A percentile compares a stretch with the other conserved stretches of the same genome.
phyloP scores from a whole-genome alignment of 2,888 invertebrate species.

The Eristalis pertinax region DNA sequence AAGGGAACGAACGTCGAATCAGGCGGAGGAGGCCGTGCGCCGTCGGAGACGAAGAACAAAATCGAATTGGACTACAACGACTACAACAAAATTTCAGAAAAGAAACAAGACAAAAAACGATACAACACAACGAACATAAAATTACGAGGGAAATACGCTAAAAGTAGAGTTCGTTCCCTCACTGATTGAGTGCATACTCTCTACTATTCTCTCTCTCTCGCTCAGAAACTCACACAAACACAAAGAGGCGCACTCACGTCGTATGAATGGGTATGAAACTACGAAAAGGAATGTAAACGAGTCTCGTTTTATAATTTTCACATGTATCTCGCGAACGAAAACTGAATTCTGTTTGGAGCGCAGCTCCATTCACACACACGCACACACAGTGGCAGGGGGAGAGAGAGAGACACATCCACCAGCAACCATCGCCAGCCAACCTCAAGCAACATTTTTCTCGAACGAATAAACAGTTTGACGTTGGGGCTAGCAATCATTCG shows the following conservation, averaged over 20 bases:
- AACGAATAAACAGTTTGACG: constrained; percentile 72
- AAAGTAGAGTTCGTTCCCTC: constrained; percentile 56
- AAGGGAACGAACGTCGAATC: constrained; percentile 26
- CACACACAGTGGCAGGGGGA: neutral
- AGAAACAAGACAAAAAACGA: too few relatives aligned
- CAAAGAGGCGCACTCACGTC: constrained; percentile 12
- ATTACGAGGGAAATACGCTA: constrained; percentile 68
- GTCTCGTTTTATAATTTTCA: constrained; percentile 61
- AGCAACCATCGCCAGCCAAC: neutral
- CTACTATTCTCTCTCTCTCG: neutral
- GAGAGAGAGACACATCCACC: neutral
- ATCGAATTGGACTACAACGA: constrained; percentile 64
- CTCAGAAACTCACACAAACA: constrained; percentile 6
- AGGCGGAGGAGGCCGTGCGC: constrained; percentile 29
- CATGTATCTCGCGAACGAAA: constrained; percentile 5
- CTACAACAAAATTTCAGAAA: neutral
- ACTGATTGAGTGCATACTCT: neutral
- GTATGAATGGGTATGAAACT: constrained; percentile 11
- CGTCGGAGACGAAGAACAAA: constrained; percentile 22
- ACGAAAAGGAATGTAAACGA: constrained; percentile 65
- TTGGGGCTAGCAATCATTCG: constrained; percentile 79
- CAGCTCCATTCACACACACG: neutral
- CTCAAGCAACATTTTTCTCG: constrained; percentile 42
- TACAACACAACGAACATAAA: constrained; percentile 10
- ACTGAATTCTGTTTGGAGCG: neutral